Conservation (phyloP, 2,113 vertebrate genomes). For the Merops nubicus region DNA sequence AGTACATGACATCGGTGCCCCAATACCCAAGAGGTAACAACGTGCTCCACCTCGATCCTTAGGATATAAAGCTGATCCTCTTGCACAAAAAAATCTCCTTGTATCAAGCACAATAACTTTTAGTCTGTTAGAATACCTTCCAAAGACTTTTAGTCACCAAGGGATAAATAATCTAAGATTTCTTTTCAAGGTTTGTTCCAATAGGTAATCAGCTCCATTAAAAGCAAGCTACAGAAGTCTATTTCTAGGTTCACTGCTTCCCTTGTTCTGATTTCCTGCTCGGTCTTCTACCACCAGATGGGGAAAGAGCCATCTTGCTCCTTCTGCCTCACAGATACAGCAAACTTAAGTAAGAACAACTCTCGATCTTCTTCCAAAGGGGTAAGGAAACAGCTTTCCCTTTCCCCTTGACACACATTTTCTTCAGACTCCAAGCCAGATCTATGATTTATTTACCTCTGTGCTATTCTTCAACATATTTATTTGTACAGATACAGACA, state of each 20-base stretch:
- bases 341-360: neutral
- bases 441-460: neutral
- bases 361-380: neutral
- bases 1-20: neutral
- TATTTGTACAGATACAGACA: neutral
- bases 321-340: neutral
- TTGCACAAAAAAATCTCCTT: neutral
- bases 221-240: neutral
- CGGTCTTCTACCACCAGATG: neutral
- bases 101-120: neutral
- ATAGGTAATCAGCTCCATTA: neutral
- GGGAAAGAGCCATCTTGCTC: neutral
- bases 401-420: neutral
- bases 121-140: neutral
- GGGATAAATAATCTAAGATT: neutral
- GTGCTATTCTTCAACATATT: neutral
- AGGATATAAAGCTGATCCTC: neutral
- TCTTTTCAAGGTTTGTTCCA: neutral
- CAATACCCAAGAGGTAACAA: neutral
- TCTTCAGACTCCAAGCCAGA: neutral
- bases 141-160: neutral
- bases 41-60: neutral
- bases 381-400: neutral
- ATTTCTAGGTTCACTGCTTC: neutral
- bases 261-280: neutral